These are phyloP conservation scores for Anas bahamensis DNA, from an alignment of 2,797 vertebrate genomes.

Conservation along the genomic window DNA sequence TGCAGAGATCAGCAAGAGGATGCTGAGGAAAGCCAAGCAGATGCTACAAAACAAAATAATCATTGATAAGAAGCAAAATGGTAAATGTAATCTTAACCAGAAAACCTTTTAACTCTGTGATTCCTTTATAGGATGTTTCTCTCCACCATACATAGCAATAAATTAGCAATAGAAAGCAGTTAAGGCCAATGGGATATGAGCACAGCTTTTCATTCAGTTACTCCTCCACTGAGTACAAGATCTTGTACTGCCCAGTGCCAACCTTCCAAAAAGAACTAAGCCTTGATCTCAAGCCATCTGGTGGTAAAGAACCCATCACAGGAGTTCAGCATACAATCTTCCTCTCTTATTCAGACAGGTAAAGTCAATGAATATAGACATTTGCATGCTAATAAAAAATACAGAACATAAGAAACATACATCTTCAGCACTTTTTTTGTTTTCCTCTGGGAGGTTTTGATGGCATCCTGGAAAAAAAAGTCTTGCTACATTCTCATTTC, in stretches of 20 bases:
- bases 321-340: background rate
- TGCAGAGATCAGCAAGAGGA: constrained; percentile 87
- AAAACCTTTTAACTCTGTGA: background rate
- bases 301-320: too few species aligned
- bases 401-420: background rate
- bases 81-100: background rate
- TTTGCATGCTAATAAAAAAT: background rate
- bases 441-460: background rate
- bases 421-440: background rate
- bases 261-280: background rate
- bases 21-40: constrained; percentile 85
- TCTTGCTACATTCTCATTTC: background rate
- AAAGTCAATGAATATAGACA: background rate
- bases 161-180: background rate
- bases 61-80: background rate
- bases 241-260: background rate
- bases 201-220: background rate
- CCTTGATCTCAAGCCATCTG: background rate
- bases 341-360: background rate
- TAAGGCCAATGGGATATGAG: background rate
- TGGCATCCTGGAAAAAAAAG: background rate
- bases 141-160: background rate
- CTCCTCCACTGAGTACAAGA: background rate
- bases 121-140: background rate
- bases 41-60: constrained; percentile 78